Evolutionary conservation across 2,113 vertebrate genomes (phyloP).

Genomic region (Tricholaema leucomelas): DNA sequence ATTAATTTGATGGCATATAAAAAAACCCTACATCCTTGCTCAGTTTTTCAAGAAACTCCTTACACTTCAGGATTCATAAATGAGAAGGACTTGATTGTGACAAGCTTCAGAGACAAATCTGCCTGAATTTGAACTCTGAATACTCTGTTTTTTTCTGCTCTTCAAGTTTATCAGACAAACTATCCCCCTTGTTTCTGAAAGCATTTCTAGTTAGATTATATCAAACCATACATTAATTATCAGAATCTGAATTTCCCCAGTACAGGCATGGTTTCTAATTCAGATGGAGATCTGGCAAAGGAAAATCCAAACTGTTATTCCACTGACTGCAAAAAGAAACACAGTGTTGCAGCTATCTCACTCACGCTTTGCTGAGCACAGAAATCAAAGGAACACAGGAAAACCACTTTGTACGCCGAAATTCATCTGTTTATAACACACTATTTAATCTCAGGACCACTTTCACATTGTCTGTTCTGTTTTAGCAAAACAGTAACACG

Average conservation of each 20-base stretch:
- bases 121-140: background rate
- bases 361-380: background rate
- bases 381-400: background rate
- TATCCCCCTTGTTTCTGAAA: background rate
- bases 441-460: background rate
- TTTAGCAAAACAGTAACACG: background rate
- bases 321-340: background rate
- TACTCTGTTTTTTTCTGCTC: background rate
- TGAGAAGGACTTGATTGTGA: background rate
- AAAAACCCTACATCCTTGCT: background rate
- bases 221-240: background rate
- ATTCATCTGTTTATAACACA: background rate
- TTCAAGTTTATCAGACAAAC: background rate
- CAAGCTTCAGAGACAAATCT: background rate
- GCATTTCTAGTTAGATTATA: background rate
- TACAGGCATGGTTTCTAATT: background rate
- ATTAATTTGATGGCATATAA: background rate
- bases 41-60: background rate
- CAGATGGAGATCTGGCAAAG: background rate
- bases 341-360: background rate
- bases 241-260: background rate
- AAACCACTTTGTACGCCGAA: background rate
- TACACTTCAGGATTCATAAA: background rate
- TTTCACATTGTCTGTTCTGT: background rate
- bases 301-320: background rate